These are phyloP conservation scores for Pimephales promelas DNA, from an alignment of 2,113 vertebrate species.

Conservation along the genomic window DNA sequence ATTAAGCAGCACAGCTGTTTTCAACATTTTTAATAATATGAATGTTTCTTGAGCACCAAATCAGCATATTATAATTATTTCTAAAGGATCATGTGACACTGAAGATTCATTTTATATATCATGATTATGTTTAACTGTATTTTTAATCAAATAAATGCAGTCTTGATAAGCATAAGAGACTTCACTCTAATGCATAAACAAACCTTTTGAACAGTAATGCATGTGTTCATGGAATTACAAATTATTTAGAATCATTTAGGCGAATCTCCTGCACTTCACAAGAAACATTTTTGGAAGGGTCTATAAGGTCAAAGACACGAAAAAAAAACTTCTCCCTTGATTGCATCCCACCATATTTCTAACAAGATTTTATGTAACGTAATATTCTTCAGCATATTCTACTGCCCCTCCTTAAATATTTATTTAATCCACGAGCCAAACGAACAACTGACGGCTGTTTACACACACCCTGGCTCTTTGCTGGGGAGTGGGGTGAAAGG, in stretches of 20 bases:
- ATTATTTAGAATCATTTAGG: background rate
- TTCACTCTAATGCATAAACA: background rate
- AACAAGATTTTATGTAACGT: background rate
- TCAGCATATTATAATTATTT: background rate
- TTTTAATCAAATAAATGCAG: background rate
- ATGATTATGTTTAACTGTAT: background rate
- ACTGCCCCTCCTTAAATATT: background rate
- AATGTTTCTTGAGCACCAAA: background rate
- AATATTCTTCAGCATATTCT: background rate
- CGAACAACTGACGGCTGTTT: conserved; percentile 31
- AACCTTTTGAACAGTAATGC: background rate
- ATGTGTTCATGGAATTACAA: background rate
- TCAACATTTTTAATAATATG: background rate
- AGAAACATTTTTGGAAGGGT: background rate
- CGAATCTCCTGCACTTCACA: background rate
- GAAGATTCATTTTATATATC: background rate
- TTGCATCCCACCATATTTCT: conserved; percentile 7
- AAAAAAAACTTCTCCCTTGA: background rate
- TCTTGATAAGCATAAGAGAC: background rate
- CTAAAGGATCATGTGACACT: background rate
- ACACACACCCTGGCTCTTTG: conserved; percentile 21
- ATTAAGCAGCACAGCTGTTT: background rate
- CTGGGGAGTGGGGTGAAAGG: conserved; percentile 22
- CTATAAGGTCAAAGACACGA: background rate
- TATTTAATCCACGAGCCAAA: conserved; percentile 24